Conservation (phyloP, 2,888 invertebrate genomes). For the Mylabris sibirica region DNA sequence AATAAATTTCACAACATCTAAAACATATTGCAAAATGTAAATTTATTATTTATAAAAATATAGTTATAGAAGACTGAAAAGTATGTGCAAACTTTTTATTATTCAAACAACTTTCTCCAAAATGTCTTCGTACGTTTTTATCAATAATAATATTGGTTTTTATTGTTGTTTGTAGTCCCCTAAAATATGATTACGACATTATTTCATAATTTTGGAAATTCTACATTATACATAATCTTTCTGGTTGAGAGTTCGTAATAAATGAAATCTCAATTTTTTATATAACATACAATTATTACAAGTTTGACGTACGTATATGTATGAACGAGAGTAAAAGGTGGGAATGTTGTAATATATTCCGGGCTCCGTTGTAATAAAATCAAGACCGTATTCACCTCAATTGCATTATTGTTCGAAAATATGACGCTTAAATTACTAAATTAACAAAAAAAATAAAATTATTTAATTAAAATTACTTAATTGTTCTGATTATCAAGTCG, state of each 20-base stretch:
- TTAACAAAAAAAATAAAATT: background rate
- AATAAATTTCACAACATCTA: background rate
- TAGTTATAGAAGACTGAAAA: background rate
- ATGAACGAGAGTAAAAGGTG: too few relatives aligned
- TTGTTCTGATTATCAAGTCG: too few relatives aligned
- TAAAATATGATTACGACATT: background rate
- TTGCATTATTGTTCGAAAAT: too few relatives aligned
- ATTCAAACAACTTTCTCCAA: constrained; percentile 9
- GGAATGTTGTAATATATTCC: too few relatives aligned
- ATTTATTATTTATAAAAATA: background rate
- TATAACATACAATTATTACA: too few relatives aligned
- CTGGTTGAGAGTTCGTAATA: too few relatives aligned
- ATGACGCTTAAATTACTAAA: background rate
- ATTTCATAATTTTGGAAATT: background rate
- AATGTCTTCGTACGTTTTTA: background rate
- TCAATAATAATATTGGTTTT: background rate
- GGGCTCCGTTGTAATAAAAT: too few relatives aligned
- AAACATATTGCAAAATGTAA: background rate
- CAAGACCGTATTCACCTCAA: too few relatives aligned
- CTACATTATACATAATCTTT: too few relatives aligned
- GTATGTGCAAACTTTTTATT: constrained; percentile 4
- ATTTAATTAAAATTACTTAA: background rate
- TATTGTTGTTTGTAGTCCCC: background rate
- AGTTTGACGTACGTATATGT: too few relatives aligned
- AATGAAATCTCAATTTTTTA: too few relatives aligned